These are phyloP conservation scores for Drosophila lacicola DNA, from an alignment of 2,888 invertebrate species.

Conservation along the genomic window DNA sequence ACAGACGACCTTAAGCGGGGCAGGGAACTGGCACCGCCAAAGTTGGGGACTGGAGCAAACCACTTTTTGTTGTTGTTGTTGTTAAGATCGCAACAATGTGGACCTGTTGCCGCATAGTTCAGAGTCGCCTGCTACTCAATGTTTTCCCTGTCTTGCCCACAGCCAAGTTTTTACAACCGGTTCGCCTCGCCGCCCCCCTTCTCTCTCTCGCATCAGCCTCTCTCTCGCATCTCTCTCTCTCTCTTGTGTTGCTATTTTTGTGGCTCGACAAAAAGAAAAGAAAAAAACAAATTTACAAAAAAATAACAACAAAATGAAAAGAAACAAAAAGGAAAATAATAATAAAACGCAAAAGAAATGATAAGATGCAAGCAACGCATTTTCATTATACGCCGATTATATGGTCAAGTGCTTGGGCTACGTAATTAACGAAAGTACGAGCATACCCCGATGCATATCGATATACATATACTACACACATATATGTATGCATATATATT, in stretches of 20 bases:
- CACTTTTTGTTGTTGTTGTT: conserved; percentile 48
- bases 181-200: conserved; percentile 24
- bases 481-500: neutral
- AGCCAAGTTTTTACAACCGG: conserved; percentile 69
- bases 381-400: conserved; percentile 38
- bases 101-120: conserved; percentile 74
- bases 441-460: conserved; percentile 1
- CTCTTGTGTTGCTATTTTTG: conserved; percentile 63
- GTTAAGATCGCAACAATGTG: conserved; percentile 48
- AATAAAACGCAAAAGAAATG: conserved; percentile 23
- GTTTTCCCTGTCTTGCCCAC: conserved; percentile 54
- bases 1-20: conserved; percentile 80
- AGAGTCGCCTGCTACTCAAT: conserved; percentile 40
- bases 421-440: conserved; percentile 30
- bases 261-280: conserved; percentile 29
- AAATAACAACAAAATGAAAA: conserved; percentile 3
- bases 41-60: conserved; percentile 78
- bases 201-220: conserved; percentile 6
- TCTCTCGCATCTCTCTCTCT: conserved; percentile 1
- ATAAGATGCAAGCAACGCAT: conserved; percentile 39
- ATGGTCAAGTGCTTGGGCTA: conserved; percentile 38
- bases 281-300: conserved; percentile 11
- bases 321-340: conserved; percentile 6
- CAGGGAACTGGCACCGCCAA: conserved; percentile 42
- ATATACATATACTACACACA: neutral